phyloP scores from a whole-genome alignment of 2,113 vertebrate genomes.

The Nymphicus hollandicus region DNA sequence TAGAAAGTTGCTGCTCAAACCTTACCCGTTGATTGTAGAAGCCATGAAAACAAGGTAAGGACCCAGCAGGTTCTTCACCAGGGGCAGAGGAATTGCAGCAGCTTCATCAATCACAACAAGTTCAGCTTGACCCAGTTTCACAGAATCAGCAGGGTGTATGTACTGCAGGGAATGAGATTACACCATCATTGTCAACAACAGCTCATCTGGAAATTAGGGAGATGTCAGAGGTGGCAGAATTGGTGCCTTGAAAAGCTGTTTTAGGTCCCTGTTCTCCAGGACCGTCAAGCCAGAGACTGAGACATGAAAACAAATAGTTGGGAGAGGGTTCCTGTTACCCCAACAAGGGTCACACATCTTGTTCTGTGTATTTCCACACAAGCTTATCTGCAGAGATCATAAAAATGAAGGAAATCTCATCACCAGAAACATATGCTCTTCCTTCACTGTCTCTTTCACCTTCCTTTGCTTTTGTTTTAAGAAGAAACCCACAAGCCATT shows the following conservation, averaged over 20 bases:
- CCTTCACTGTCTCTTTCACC: not conserved
- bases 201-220: not conserved
- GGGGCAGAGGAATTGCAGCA: constrained; percentile 92
- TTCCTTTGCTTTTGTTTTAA: not conserved
- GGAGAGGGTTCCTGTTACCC: not conserved
- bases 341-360: not conserved
- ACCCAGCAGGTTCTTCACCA: constrained; percentile 92
- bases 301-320: not conserved
- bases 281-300: not conserved
- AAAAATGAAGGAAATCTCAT: not conserved
- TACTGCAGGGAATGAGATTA: constrained; percentile 75
- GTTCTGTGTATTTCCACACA: not conserved
- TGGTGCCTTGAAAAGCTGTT: not conserved
- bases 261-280: not conserved
- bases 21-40: constrained; percentile 95
- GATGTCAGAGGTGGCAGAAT: not conserved
- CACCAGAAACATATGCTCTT: not conserved
- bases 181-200: not conserved
- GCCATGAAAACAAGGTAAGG: constrained; percentile 98
- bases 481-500: not conserved
- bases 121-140: constrained; percentile 96
- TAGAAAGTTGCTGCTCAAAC: not conserved
- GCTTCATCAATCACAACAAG: constrained; percentile 96
- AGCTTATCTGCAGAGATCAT: not conserved
- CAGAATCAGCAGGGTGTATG: constrained; percentile 91